phyloP scores from a whole-genome alignment of 2,113 vertebrate species.

The Empidonax traillii region DNA sequence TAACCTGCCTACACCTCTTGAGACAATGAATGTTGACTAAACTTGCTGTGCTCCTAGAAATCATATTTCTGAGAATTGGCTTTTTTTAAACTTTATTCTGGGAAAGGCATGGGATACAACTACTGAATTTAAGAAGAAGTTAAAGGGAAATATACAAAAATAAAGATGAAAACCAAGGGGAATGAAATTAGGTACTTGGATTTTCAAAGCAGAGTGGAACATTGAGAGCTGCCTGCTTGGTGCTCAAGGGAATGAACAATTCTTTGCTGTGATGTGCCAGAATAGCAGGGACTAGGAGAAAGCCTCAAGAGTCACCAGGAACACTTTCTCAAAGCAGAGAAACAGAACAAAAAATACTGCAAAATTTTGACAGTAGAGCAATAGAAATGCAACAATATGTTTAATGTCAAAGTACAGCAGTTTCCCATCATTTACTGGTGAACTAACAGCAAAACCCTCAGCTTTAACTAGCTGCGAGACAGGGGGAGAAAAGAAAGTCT shows the following conservation, averaged over 20 bases:
- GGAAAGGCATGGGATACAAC: not conserved
- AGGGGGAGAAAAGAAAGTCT: not conserved
- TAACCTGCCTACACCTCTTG: not conserved
- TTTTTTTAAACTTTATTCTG: not conserved
- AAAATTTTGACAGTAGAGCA: not conserved
- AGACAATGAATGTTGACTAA: not conserved
- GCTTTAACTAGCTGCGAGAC: not conserved
- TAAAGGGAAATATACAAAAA: not conserved
- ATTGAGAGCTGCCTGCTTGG: not conserved
- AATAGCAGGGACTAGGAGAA: not conserved
- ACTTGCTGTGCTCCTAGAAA: not conserved
- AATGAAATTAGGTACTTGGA: not conserved
- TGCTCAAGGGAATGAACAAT: not conserved
- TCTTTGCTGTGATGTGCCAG: not conserved
- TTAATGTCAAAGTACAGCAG: not conserved
- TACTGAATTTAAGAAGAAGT: not conserved
- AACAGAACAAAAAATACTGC: not conserved
- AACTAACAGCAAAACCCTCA: not conserved
- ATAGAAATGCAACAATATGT: not conserved
- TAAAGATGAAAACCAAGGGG: not conserved
- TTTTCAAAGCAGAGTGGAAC: not conserved
- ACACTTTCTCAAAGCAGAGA: not conserved
- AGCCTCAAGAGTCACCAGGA: not conserved
- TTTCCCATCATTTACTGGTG: not conserved
- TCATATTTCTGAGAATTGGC: not conserved